Evolutionary conservation across 2,888 invertebrate genomes (phyloP).

Genomic region (Polydrusus pterygomalis): DNA sequence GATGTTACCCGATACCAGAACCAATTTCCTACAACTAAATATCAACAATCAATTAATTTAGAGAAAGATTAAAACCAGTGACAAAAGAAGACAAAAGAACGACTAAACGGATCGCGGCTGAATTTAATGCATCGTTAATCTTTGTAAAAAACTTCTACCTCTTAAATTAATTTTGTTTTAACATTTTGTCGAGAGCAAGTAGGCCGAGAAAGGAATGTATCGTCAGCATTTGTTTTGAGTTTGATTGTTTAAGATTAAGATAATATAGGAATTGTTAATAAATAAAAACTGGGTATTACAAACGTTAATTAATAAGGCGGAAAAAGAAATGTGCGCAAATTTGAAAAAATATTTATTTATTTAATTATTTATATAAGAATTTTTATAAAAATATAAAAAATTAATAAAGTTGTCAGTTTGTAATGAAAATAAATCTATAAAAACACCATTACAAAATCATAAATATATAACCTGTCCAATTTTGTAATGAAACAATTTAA

Average conservation of each 20-base stretch:
- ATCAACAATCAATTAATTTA: slow-evolving; percentile 57
- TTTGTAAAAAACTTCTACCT: slow-evolving; percentile 55
- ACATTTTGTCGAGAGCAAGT: slow-evolving; percentile 51
- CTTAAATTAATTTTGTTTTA: slow-evolving; percentile 54
- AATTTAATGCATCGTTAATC: slow-evolving; percentile 57
- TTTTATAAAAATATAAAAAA: too few species aligned
- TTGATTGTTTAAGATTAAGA: not conserved
- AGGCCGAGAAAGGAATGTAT: slow-evolving; percentile 53
- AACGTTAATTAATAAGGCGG: too few species aligned
- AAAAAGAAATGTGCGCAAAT: too few species aligned
- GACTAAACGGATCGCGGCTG: slow-evolving; percentile 56
- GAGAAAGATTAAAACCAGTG: slow-evolving; percentile 48
- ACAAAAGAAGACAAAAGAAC: slow-evolving; percentile 56
- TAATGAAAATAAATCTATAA: too few species aligned
- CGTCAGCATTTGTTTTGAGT: slow-evolving; percentile 31
- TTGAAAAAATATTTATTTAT: too few species aligned
- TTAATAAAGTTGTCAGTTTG: too few species aligned
- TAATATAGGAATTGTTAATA: not conserved
- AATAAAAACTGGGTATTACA: not conserved
- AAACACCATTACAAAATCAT: too few species aligned
- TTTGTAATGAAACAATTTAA: too few species aligned
- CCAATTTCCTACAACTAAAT: slow-evolving; percentile 51
- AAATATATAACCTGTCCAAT: too few species aligned
- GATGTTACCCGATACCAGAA: slow-evolving; percentile 24
- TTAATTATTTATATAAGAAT: too few species aligned